Conservation (phyloP, 2,113 vertebrate species). For the Pituophis catenifer region DNA sequence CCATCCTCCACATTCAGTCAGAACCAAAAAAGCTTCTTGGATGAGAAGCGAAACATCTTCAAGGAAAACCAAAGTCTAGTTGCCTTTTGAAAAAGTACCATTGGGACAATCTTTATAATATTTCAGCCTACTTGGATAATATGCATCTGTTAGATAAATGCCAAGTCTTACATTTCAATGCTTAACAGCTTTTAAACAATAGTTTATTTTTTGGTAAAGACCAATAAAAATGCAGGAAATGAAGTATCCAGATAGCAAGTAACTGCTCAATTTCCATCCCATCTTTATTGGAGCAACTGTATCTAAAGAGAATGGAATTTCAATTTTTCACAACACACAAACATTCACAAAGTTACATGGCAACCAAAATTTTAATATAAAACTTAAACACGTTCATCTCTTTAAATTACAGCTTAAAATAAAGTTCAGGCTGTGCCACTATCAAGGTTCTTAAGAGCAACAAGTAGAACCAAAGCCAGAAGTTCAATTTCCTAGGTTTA, state of each 20-base stretch:
- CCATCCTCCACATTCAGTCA: not conserved
- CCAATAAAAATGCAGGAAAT: not conserved
- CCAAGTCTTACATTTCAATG: not conserved
- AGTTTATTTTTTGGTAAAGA: not conserved
- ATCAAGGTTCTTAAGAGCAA: not conserved
- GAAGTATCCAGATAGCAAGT: not conserved
- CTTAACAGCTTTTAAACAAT: not conserved
- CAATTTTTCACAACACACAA: not conserved
- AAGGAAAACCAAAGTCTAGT: not conserved
- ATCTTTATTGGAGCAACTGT: not conserved
- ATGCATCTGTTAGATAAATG: not conserved
- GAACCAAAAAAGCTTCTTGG: not conserved
- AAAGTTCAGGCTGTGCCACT: not conserved
- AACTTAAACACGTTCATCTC: not conserved
- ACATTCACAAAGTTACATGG: not conserved
- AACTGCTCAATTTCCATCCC: not conserved
- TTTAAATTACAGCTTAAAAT: not conserved
- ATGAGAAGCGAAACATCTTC: not conserved
- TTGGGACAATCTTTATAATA: not conserved
- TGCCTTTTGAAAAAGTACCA: not conserved
- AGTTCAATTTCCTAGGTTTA: conserved; percentile 36
- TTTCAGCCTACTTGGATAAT: not conserved
- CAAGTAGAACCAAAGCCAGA: conserved; percentile 7
- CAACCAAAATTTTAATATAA: not conserved
- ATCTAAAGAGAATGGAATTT: not conserved